A percentile compares a stretch with the other conserved stretches of the same genome.
These are phyloP conservation scores for Meleagris gallopavo DNA, from an alignment of 2,113 vertebrate genomes.

Conservation along the genomic window DNA sequence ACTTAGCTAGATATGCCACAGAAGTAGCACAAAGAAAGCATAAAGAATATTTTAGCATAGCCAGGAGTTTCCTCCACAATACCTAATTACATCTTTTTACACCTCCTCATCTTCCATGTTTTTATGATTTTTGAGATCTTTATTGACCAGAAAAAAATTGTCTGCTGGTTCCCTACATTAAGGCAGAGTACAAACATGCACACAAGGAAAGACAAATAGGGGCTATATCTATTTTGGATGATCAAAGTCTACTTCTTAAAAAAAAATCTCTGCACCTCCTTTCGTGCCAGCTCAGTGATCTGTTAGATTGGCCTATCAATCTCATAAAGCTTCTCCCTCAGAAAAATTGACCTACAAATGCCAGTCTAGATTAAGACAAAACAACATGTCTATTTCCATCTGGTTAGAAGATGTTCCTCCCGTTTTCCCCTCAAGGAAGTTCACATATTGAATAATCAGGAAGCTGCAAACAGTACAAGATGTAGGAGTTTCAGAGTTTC, in stretches of 20 bases:
- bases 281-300: not conserved
- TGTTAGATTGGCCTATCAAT: not conserved
- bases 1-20: not conserved
- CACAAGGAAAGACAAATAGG: not conserved
- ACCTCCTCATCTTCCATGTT: not conserved
- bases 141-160: not conserved
- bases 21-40: not conserved
- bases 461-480: not conserved
- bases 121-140: not conserved
- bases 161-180: not conserved
- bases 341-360: conserved; percentile 1
- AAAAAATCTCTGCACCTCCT: not conserved
- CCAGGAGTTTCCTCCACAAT: not conserved
- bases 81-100: not conserved
- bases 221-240: not conserved
- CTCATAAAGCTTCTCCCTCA: not conserved
- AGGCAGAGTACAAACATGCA: not conserved
- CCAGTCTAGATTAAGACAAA: not conserved
- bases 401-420: not conserved
- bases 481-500: not conserved
- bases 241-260: not conserved
- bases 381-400: not conserved
- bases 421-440: not conserved
- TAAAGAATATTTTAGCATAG: not conserved
- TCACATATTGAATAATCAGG: not conserved